Evolutionary conservation across 2,888 invertebrate species (phyloP).

Genomic region (Priocnemis perturbator): DNA sequence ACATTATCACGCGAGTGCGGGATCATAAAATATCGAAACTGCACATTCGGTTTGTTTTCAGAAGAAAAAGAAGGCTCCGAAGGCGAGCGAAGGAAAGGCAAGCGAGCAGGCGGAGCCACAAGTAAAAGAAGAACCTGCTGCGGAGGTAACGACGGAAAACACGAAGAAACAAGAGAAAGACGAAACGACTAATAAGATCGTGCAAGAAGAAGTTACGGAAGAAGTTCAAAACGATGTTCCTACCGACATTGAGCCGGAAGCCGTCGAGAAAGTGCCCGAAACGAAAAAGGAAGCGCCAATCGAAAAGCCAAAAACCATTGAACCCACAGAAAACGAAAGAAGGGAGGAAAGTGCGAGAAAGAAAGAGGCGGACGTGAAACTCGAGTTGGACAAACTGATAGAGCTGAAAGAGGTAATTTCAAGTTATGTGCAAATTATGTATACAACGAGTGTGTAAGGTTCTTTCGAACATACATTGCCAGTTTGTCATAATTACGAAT

Average conservation of each 20-base stretch:
- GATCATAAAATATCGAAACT: neutral
- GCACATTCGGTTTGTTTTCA: constrained; percentile 9
- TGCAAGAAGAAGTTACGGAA: neutral
- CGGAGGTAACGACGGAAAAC: neutral
- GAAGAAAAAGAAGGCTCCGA: constrained; percentile 38
- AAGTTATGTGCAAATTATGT: neutral
- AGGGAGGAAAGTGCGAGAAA: neutral
- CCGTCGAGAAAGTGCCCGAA: neutral
- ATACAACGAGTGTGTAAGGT: too few species aligned
- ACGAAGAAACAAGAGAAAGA: neutral
- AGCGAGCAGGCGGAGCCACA: neutral
- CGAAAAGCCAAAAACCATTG: neutral
- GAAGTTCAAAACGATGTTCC: neutral
- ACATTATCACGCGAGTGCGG: neutral
- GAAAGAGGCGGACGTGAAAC: constrained; percentile 70
- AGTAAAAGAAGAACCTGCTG: neutral
- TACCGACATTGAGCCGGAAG: constrained; percentile 9
- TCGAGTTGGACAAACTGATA: constrained; percentile 80
- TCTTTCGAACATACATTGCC: too few species aligned
- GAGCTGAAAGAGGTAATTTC: constrained; percentile 80
- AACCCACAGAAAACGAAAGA: neutral
- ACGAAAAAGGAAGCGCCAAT: neutral
- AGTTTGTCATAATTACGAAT: neutral
- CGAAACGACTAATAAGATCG: constrained; percentile 2
- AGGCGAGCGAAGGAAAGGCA: constrained; percentile 17